Base-by-base conservation (phyloP, 2,888 invertebrate species). In the Pseudococcus longispinus region DNA sequence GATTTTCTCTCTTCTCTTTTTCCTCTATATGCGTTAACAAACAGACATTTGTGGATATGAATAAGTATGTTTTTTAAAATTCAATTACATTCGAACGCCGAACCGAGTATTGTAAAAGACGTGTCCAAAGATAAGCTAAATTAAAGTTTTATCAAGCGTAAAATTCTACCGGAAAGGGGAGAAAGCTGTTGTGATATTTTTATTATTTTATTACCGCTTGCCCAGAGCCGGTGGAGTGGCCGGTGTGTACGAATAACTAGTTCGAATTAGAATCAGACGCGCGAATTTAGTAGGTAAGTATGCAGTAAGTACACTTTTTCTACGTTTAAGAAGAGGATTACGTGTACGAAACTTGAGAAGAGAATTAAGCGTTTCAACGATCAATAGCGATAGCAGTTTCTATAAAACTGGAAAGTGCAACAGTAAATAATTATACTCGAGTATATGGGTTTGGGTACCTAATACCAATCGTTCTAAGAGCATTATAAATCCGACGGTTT, bases 171-270 rank as follows among this genome's bases (percentile, higher is more conserved):
- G 29, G 29, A 70, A 70, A 29, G 15, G 70, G 70, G 70, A 70
- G 70, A 70, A 70, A 70, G 70, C 70, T 26, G 70, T 29, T 29
- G 70, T 18, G 70, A 70, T 70, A 70, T 70, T 70, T 70, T 70
- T 70, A 70, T 70, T 70, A 70, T 29, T 70, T 70, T 70, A 70
- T 70, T 70, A 70, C 29, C 6, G 26, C 70, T n/a, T 8, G 26
- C n/a, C 65, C 23, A 0, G 13, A 5, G 65, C 8, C 26, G 26
- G 26, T 26, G 65, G 26, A 13, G 26, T 9, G 65, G 8, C 26
- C 6, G 13, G 8, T 8, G 4, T 3, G 23, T 60, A 60, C 23
- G 23, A 60, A 60, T 70, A 70, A 70, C 70, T 70, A 70, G 29
- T 70, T 70, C 29, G 70, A 26, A 70, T 29, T 18, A 6, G 18